Conservation (phyloP, 2,888 invertebrate genomes). For the Orthosia cruda region DNA sequence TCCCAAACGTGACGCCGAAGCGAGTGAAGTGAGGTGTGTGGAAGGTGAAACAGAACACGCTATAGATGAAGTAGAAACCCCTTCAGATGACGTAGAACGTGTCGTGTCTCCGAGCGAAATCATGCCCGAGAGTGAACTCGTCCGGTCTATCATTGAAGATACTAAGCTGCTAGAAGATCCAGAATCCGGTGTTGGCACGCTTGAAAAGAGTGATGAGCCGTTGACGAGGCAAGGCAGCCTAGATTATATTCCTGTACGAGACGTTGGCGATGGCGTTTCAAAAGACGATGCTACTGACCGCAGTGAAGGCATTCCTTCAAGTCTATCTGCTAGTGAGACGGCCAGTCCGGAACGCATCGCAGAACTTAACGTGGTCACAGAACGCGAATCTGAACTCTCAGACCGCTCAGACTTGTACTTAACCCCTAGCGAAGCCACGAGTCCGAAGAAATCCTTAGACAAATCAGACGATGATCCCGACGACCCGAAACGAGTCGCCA, state of each 20-base stretch:
- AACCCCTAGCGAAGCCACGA: constrained; percentile 93
- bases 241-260: constrained; percentile 90
- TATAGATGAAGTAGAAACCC: constrained; percentile 76
- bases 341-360: constrained; percentile 88
- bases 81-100: constrained; percentile 39
- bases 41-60: constrained; percentile 78
- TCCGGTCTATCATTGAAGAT: constrained; percentile 82
- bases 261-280: constrained; percentile 84
- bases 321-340: constrained; percentile 88
- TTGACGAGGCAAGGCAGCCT: constrained; percentile 87
- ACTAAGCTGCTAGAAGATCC: constrained; percentile 84
- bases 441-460: constrained; percentile 87
- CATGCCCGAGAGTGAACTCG: constrained; percentile 73
- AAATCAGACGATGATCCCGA: constrained; percentile 81
- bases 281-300: constrained; percentile 89
- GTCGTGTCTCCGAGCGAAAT: constrained; percentile 39
- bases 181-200: constrained; percentile 86
- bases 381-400: constrained; percentile 93
- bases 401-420: constrained; percentile 94
- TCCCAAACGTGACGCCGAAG: constrained; percentile 77
- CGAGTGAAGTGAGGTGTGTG: constrained; percentile 62
- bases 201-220: constrained; percentile 83
- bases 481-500: constrained; percentile 87
- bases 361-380: constrained; percentile 82
- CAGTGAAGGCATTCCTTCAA: constrained; percentile 90